Evolutionary conservation across 2,888 invertebrate genomes (phyloP).

Genomic region (Lagria hirta): DNA sequence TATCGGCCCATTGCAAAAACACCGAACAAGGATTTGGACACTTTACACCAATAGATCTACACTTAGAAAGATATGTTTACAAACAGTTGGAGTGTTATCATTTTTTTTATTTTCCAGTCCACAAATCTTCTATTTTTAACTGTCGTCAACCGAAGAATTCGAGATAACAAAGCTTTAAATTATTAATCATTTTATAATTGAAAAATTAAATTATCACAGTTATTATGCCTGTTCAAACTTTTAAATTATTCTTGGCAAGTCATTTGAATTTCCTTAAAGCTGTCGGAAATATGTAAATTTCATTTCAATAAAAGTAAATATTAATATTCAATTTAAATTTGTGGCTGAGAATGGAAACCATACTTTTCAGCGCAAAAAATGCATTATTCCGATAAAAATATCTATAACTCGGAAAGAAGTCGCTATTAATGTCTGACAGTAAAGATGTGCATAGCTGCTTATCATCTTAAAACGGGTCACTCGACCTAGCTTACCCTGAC

Average conservation of each 20-base stretch:
- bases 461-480: slow-evolving; percentile 8
- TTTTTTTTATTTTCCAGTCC: slow-evolving; percentile 17
- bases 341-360: slow-evolving; percentile 2
- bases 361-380: slow-evolving; percentile 8
- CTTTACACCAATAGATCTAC: slow-evolving; percentile 24
- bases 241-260: slow-evolving; percentile 15
- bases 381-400: slow-evolving; percentile 7
- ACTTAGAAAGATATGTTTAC: slow-evolving; percentile 23
- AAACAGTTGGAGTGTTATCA: slow-evolving; percentile 18
- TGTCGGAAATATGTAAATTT: slow-evolving; percentile 16
- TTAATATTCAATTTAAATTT: slow-evolving; percentile 15
- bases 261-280: slow-evolving; percentile 12
- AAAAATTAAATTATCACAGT: slow-evolving; percentile 18
- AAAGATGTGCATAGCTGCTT: slow-evolving; percentile 10
- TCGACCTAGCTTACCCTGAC: slow-evolving; percentile 4
- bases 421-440: slow-evolving; percentile 10
- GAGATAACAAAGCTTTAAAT: slow-evolving; percentile 2
- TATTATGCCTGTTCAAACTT: slow-evolving; percentile 16
- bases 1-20: slow-evolving; percentile 36
- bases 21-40: slow-evolving; percentile 30
- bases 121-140: no score
- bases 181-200: slow-evolving; percentile 3
- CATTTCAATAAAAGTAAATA: slow-evolving; percentile 19
- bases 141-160: slow-evolving; percentile 8
- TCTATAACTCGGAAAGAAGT: slow-evolving; percentile 5